These are phyloP conservation scores for Forbesichthys papilliferus DNA, from an alignment of 2,113 vertebrate genomes.

Conservation along the genomic window DNA sequence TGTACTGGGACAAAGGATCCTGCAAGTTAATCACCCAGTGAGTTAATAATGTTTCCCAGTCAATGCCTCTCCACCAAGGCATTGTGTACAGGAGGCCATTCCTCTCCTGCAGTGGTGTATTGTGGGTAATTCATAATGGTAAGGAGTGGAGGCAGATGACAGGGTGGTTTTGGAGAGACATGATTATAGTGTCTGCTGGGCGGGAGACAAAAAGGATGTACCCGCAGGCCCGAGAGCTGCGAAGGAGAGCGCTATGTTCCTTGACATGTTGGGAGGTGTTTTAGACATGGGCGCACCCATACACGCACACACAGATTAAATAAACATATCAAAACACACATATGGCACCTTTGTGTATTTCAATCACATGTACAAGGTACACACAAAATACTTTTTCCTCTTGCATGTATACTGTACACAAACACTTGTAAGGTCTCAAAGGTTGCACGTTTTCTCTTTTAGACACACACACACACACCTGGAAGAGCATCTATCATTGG, in stretches of 20 bases:
- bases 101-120: slow-evolving; percentile 20
- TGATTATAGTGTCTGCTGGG: too few relatives aligned
- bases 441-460: slow-evolving; percentile 4
- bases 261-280: slow-evolving; percentile 50
- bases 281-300: background rate
- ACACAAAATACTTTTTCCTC: background rate
- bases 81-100: slow-evolving; percentile 9
- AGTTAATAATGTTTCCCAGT: slow-evolving; percentile 4
- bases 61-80: background rate
- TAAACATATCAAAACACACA: background rate
- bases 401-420: background rate
- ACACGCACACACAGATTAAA: background rate
- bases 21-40: slow-evolving; percentile 19
- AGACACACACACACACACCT: slow-evolving; percentile 50
- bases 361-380: background rate
- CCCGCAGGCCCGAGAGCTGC: slow-evolving; percentile 11
- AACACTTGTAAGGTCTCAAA: background rate
- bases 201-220: slow-evolving; percentile 18
- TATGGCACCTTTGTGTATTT: background rate
- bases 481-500: slow-evolving; percentile 62
- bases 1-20: slow-evolving; percentile 1
- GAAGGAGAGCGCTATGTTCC: slow-evolving; percentile 27
- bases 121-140: slow-evolving; percentile 35
- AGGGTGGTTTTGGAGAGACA: slow-evolving; percentile 6
- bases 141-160: slow-evolving; percentile 30